phyloP scores from a whole-genome alignment of 2,888 invertebrate genomes.

The Trachelus stipa region DNA sequence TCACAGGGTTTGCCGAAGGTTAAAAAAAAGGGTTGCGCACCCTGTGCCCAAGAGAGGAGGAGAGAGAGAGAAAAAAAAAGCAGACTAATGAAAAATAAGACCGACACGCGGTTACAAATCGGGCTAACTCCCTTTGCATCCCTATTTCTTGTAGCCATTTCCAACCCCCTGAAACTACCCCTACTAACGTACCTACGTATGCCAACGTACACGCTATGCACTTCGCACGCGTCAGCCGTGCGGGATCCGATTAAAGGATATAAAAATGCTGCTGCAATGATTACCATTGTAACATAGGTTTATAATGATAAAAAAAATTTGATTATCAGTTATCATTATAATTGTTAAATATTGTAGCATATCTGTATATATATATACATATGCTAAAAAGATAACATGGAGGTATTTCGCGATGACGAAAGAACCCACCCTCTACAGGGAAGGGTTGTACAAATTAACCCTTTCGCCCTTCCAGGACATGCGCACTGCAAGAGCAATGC shows the following conservation, averaged over 20 bases:
- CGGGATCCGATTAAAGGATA: background rate
- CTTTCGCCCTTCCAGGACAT: slow-evolving; percentile 47
- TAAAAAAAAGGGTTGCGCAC: slow-evolving; percentile 3
- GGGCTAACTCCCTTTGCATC: slow-evolving; percentile 10
- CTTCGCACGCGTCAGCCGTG: background rate
- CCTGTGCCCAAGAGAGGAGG: background rate
- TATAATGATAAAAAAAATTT: background rate
- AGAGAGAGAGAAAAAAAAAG: background rate
- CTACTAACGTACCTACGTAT: background rate
- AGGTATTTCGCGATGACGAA: background rate
- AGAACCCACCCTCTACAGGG: background rate
- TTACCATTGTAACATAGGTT: background rate
- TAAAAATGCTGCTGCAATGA: background rate
- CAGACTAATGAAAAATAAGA: slow-evolving; percentile 7
- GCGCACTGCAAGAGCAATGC: slow-evolving; percentile 45
- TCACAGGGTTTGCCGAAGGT: background rate
- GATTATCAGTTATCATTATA: background rate
- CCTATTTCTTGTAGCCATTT: slow-evolving; percentile 10
- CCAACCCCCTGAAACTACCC: background rate
- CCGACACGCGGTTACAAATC: slow-evolving; percentile 13
- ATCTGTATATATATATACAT: too few relatives aligned
- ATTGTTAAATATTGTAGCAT: background rate
- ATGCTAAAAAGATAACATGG: too few relatives aligned
- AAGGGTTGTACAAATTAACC: slow-evolving; percentile 38
- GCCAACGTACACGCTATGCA: background rate